Evolutionary conservation across 2,797 vertebrate species (phyloP), one percentile per base, ranked within the genome.

Genomic region (Ibycter americanus): DNA sequence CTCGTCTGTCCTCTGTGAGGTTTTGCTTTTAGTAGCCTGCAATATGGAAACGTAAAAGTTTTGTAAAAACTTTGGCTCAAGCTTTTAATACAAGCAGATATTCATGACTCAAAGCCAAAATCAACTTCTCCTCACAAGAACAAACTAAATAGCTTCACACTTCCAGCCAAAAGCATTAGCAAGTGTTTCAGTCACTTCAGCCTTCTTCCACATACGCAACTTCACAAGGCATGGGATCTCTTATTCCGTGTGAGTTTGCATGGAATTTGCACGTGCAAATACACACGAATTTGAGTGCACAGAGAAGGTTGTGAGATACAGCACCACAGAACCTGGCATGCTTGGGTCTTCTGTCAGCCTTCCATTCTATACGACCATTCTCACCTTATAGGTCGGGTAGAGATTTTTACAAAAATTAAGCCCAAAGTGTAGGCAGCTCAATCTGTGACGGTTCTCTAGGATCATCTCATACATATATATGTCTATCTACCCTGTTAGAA

Each of bases 391-490:
- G 38, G 29, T 66, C 34, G 14, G 15, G 7, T 26, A 34, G 14
- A 29, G 12, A 77, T n/a, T 40, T 19, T 12, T 3, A 38, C 25
- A 32, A 9, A 81, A 58, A 27, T 19, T 31, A 34, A 32, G 17
- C 11, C 21, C 32, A 51, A 72, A 76, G 13, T 5, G 29, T 4
- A 10, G 51, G 11, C 15, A 61, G 8, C 40, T 5, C 63, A n/a
- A 51, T 8, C 40, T 17, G 3, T 3, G 31, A 44, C 46, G 78
- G 19, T 52, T 67, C 34, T 52, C 11, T 21, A 18, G 16, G 16
- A 56, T 38, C 3, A 15, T 1, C 8, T 47, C n/a, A 17, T 1
- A 15, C 9, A 40, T 11, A 40, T 5, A 8, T 3, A n/a, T 0
- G 10, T 12, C 13, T 6, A 3, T 10, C 31, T 31, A 15, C 5